Evolutionary conservation across 2,797 vertebrate genomes (phyloP), one percentile per base, ranked within the genome.

Genomic region (Sternarchorhynchus goeldii): DNA sequence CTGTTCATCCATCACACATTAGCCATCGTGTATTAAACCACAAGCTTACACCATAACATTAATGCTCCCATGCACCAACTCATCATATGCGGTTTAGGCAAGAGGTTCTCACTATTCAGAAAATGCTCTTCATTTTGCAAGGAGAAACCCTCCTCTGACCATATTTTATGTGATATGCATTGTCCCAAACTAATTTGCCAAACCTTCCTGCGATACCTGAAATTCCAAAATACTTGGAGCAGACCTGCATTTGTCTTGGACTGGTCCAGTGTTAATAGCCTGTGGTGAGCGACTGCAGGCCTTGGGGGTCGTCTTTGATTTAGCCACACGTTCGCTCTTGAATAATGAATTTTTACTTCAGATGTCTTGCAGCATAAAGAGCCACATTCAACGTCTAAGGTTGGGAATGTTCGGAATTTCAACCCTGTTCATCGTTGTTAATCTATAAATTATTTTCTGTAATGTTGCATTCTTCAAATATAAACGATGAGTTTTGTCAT

Each of bases 1-100:
- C 83, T 73, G 80, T 79, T 86, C 81, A 81, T 74, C 55, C 67
- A 68, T 81, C 75, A 86, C 81, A 84, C 73, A 78, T 77, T 85
- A 82, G 75, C 75, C 83, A 78, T 84, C 75, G 75, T 71, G 85
- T 75, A 81, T 55, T 50, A 70, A 17, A 60, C 73, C 20, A 29
- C n/a, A 69, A 79, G 70, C 77, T 78, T 67, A 56, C 71, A 66
- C 80, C 82, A 79, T 73, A 59, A 41, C 66, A 45, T 10, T 62
- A 29, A 70, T 29, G 21, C 8, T 8, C 7, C 17, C 3, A 14
- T 21, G 6, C 6, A 63, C 56, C n/a, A 17, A 36, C n/a, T 59
- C 29, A 6, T 29, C 0, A 62, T 0, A 31, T 62, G 21, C 3
- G 7, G 25, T 31, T 62, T 29, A 25, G 5, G 0, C 1, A 3